A percentile compares a stretch with the other conserved stretches of the same genome.
Conservation (phyloP, 37 sponge, comb jelly and placozoan species). For the Beroe ovata region DNA sequence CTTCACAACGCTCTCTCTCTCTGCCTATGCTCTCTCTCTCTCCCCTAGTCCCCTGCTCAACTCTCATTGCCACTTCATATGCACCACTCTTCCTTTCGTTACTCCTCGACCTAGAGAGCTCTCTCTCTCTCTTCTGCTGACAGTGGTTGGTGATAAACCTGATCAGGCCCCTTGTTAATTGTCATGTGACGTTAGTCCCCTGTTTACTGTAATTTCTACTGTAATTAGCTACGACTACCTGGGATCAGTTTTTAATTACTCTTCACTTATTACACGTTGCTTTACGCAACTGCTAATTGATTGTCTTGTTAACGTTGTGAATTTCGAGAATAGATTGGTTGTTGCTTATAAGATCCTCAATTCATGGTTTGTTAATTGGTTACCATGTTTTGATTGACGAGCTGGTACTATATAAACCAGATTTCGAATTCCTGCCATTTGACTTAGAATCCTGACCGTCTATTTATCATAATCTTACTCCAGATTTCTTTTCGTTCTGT, state of each 20-base stretch:
- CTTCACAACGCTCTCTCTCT: not conserved
- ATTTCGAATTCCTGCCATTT: too few species aligned
- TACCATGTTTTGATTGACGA: too few species aligned
- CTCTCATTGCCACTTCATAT: not conserved
- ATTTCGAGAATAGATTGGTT: not conserved
- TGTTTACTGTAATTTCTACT: not conserved
- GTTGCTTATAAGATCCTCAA: not conserved
- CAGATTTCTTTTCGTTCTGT: too few species aligned
- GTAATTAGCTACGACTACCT: not conserved
- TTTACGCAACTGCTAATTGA: not conserved
- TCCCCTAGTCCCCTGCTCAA: not conserved
- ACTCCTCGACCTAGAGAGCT: too few species aligned
- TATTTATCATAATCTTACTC: too few species aligned
- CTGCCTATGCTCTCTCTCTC: not conserved
- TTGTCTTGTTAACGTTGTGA: not conserved
- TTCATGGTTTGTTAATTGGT: too few species aligned
- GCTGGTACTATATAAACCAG: too few species aligned
- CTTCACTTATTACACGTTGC: not conserved
- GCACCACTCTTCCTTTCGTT: not conserved
- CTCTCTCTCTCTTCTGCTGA: too few species aligned
- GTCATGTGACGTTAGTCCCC: not conserved
- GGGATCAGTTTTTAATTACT: slow-evolving; percentile 55
- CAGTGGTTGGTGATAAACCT: too few species aligned
- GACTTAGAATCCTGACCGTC: too few species aligned
- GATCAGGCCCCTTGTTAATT: not conserved